Evolutionary conservation across 2,797 vertebrate species (phyloP), one percentile per base, ranked within the genome.

Genomic region (Siniperca scherzeri): DNA sequence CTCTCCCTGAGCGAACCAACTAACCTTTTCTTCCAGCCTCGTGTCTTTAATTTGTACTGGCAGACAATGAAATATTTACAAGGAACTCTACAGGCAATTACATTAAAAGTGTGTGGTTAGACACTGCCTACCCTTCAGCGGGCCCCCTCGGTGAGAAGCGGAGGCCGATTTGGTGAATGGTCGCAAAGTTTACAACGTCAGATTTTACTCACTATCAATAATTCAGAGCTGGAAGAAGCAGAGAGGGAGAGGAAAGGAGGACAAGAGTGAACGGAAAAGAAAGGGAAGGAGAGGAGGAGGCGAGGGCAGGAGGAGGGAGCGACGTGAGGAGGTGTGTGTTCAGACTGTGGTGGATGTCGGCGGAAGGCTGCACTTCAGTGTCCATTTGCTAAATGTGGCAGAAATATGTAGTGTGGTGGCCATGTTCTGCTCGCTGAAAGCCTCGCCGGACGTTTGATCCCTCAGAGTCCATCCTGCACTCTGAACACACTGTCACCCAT

Each of bases 51-150:
- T 97, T 96, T 95, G 95, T 94, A 93, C 95, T 96, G 96, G 96
- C 97, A 97, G 96, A 95, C 95, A 87, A 97, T 98, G 93, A 97
- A 98, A 98, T 97, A 98, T 98, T 98, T 96, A 97, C 91, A 92
- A 87, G 95, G 92, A 95, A 94, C 95, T 97, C 97, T 97, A 97
- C 95, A 97, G 96, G 97, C 97, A 96, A 97, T 97, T 97, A 97
- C 96, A 97, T 97, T 97, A 97, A 96, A 96, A 91, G 95, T 93
- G 96, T 95, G 95, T 96, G 96, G 97, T 97, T 97, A 97, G 96
- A 97, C 97, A 96, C 96, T 93, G 94, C 96, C 95, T 94, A 95
- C 95, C 96, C 96, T 92, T 91, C 87, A 94, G 95, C 91, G 40
- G 93, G 92, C 94, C 95, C 94, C 88, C 94, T 90, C 91, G 93